Percentiles rank a stretch among this genome's conserved stretches.
Conservation (phyloP, 1,140 invertebrate species). For the Lepidurus apus region DNA sequence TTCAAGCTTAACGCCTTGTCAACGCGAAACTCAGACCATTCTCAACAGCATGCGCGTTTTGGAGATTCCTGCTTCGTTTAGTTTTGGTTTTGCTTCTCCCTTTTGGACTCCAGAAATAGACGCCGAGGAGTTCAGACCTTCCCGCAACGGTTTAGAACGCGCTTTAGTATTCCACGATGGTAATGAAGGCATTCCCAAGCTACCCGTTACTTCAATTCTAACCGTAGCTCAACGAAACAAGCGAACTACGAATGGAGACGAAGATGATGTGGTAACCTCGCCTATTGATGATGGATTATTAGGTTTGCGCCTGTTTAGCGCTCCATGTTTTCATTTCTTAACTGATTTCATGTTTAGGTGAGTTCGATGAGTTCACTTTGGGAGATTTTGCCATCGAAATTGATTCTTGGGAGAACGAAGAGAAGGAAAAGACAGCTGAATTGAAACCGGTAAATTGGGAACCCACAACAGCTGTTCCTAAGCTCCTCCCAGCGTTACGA, state of each 20-base stretch:
- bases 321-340: not conserved
- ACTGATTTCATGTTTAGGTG: not conserved
- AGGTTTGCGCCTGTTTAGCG: not conserved
- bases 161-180: not conserved
- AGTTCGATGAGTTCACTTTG: not conserved
- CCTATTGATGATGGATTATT: not conserved
- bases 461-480: not conserved
- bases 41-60: not conserved
- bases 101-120: conserved; percentile 19
- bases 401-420: not conserved
- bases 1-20: conserved; percentile 43
- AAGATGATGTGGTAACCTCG: not conserved
- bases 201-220: not conserved
- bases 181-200: not conserved
- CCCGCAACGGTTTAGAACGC: not conserved
- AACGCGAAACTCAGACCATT: conserved; percentile 39
- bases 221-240: not conserved
- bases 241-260: not conserved
- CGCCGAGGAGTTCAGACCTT: conserved; percentile 26
- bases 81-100: not conserved
- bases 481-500: conserved; percentile 26
- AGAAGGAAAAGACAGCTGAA: not conserved
- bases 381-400: not conserved
- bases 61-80: not conserved
- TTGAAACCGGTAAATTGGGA: not conserved